Base-by-base conservation (phyloP, 2,797 vertebrate species). In the Helarctos malayanus region DNA sequence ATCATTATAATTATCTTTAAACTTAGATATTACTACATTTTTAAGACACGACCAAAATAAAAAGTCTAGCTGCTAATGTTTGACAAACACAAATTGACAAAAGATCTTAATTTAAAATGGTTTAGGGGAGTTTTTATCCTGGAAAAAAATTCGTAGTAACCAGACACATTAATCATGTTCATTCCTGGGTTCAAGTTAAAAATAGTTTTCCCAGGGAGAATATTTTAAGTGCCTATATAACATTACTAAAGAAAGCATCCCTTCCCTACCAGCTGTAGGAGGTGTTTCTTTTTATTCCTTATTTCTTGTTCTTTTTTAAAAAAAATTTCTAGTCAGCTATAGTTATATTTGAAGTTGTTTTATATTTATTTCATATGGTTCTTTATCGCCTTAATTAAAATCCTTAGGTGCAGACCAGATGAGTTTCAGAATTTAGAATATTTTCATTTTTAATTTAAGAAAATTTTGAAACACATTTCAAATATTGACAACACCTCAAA, bases 221-320 rank as follows among this genome's bases (percentile, higher is more conserved):
- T 68, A n/a, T 68, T 68, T 79, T 89, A 23, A 92, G 79, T 85
- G 49, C n/a, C n/a, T 95, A 35, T 89, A 29, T 61, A 79, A 54
- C 19, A 57, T 80, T 83, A 57, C 45, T 65, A 75, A 45, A n/a
- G 45, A 85, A 95, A 96, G 13, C 41, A 73, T 32, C 9, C 49
- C n/a, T 78, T 92, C 25, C 45, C 29, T 68, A 27, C 21, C 71
- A 73, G 38, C 25, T 47, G 5, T n/a, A 87, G 27, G 8, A 73
- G 7, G 10, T 86, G 13, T 68, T 87, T 38, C 61, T 56, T 83
- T 78, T 65, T 32, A 79, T 83, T 47, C 27, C 32, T 89, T 75
- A 54, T 45, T 56, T 13, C 35, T 54, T 47, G 23, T 88, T 9
- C 29, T 68, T 92, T 32, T 32, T 61, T 19, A 2, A 68, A 32